Base-by-base conservation (phyloP, 2,888 invertebrate genomes). In the Proisotoma minuta region DNA sequence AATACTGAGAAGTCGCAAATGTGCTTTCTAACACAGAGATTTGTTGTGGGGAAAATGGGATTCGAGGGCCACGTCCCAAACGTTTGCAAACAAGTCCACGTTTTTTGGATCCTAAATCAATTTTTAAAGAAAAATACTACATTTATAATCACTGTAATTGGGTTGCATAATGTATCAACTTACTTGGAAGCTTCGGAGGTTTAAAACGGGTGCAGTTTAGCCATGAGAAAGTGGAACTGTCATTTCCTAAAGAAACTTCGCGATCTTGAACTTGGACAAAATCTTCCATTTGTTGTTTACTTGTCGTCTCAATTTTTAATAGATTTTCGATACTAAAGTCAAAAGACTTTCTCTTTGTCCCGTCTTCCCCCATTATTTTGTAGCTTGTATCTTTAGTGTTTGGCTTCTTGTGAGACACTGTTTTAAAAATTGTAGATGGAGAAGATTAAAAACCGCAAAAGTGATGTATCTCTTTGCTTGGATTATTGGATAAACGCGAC, bases 1-100 rank as follows among this genome's bases (percentile, higher is more conserved):
- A 80, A 77, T 88, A 88, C 29, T 86, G 85, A 23, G 83, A 84
- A 29, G 81, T 80, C 29, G 81, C 80, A 75, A 86, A 88, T 69
- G 85, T 86, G 18, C 84, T 82, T 78, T 88, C 88, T 68, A 88
- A 76, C 63, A 85, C 81, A 12, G 84, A 79, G 28, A 88, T 80
- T 78, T 88, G 88, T 60, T 83, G 80, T 2, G 82, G 82, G 10
- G 87, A 85, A 77, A 88, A 88, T 2, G 88, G 88, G 74, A 88
- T 87, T 53, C 88, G 79, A 48, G 87, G 86, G 77, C 85, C 84
- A 50, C 85, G 78, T 1, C 85, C 85, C 15, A 85, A 80, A 59
- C 82, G 22, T 54, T 47, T 54, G 2, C 4, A 43, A 10, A 22
- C 47, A 49, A 56, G 34, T 20, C 18, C 15, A 47, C 47, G 26